A percentile compares a stretch with the other conserved stretches of the same genome.
These are phyloP conservation scores for Drosophila hydei DNA, from an alignment of 1,140 invertebrate genomes.

Conservation along the genomic window DNA sequence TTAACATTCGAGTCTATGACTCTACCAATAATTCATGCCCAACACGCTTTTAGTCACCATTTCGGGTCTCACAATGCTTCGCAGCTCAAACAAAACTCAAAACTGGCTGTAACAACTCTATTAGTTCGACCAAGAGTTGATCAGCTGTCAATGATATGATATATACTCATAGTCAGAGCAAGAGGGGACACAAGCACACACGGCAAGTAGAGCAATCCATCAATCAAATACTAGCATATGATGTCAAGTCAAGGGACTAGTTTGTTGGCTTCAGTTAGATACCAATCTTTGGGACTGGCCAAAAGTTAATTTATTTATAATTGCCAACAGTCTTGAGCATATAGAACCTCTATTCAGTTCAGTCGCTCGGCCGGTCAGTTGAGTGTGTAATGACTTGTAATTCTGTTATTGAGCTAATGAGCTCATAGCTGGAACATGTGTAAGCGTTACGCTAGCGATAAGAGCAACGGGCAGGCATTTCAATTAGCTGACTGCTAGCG, in stretches of 20 bases:
- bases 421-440: constrained; percentile 47
- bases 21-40: too few relatives aligned
- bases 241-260: constrained; percentile 38
- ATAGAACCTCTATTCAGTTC: constrained; percentile 2
- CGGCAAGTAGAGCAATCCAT: constrained; percentile 54
- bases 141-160: constrained; percentile 73
- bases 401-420: constrained; percentile 76
- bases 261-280: constrained; percentile 51
- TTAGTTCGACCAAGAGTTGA: constrained; percentile 38
- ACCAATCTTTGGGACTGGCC: constrained; percentile 63
- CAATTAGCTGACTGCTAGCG: constrained; percentile 55
- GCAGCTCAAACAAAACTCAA: neutral
- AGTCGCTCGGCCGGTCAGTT: constrained; percentile 28
- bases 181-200: too few relatives aligned
- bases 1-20: too few relatives aligned
- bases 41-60: too few relatives aligned
- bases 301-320: constrained; percentile 84
- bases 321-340: constrained; percentile 59
- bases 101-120: constrained; percentile 20
- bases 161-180: neutral
- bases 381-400: constrained; percentile 81
- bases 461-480: constrained; percentile 58
- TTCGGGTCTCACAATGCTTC: too few relatives aligned
- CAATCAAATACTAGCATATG: constrained; percentile 73
- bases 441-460: constrained; percentile 72